These are phyloP conservation scores for Hypomecis atomaria DNA, from an alignment of 2,888 invertebrate genomes.

Conservation along the genomic window DNA sequence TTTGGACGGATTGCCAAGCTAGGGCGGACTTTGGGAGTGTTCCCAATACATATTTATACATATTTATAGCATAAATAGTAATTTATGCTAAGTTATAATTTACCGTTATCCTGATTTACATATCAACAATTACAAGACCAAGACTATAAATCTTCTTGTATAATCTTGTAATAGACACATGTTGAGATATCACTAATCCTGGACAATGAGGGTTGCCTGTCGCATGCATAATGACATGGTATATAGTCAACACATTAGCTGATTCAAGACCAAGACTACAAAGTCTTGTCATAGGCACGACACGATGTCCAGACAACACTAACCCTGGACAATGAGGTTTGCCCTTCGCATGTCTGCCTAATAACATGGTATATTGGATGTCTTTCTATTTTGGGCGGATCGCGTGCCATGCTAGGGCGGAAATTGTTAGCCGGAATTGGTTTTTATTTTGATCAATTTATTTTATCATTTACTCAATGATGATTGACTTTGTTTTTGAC, in stretches of 20 bases:
- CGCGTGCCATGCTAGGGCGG: conserved; percentile 17
- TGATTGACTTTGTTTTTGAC: neutral
- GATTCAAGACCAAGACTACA: neutral
- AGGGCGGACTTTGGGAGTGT: no score
- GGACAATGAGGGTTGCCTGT: conserved; percentile 24
- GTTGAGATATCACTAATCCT: neutral
- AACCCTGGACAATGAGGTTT: conserved; percentile 10
- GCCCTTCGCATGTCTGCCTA: conserved; percentile 23
- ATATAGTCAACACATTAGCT: neutral
- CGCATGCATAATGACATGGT: conserved; percentile 23
- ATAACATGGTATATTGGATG: conserved; percentile 32
- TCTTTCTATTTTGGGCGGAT: conserved; percentile 30
- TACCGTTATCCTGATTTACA: no score
- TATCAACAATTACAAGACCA: neutral
- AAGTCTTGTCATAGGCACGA: neutral
- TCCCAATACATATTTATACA: no score
- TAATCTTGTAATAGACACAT: neutral
- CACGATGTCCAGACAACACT: neutral
- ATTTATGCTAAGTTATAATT: no score
- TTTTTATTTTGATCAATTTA: conserved; percentile 14
- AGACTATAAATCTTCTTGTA: neutral
- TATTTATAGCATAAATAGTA: no score
- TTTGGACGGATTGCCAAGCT: no score
- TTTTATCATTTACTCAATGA: conserved; percentile 1
- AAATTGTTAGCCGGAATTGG: conserved; percentile 19